Evolutionary conservation across 2,113 vertebrate species (phyloP), one percentile per base, ranked within the genome.

Genomic region (Pygoscelis adeliae): DNA sequence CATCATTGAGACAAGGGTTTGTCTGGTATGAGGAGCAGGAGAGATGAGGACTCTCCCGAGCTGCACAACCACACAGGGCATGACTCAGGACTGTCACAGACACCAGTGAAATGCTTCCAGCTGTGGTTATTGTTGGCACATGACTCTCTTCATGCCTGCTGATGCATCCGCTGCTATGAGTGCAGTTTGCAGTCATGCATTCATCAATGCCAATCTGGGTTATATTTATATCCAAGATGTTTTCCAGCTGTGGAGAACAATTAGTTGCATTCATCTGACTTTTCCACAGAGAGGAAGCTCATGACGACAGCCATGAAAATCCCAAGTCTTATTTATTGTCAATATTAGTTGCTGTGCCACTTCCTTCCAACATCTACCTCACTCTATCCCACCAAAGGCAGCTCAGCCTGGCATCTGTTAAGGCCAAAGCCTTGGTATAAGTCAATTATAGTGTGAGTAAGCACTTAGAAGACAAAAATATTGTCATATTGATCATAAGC

Each of bases 1-100:
- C 99, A 40, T 98, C 98, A 9, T 99, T 99, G 81, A 99, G 97
- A 66, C 99, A 99, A 42, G 99, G 99, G 97, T 96, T 98, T 65
- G 49, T 59, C 50, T 96, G 82, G 94, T 99, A 99, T 2, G 98
- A 97, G 69, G 99, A 98, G 94, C 99, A 99, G 90, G 98, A 94
- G 59, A 98, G 97, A 88, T 97, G 98, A 62, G 95, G 38, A 10
- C 61, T 96, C 83, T 99, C 98, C 25, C 98, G 96, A 69, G 98
- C 98, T 14, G 97, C 82, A 76, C 99, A 99, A 92, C 98, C 98
- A 38, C 99, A 99, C 5, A 94, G 97, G 26, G 98, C 97, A 8
- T 25, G 86, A 1, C 91, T 91, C 11, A 97, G 92, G 36, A 99
- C 98, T 3, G 97, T 92, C 78, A 99, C 96, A 11, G 99, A 99